Evolutionary conservation across 2,888 invertebrate genomes (phyloP).

Genomic region (Drepanosiphum platanoidis): DNA sequence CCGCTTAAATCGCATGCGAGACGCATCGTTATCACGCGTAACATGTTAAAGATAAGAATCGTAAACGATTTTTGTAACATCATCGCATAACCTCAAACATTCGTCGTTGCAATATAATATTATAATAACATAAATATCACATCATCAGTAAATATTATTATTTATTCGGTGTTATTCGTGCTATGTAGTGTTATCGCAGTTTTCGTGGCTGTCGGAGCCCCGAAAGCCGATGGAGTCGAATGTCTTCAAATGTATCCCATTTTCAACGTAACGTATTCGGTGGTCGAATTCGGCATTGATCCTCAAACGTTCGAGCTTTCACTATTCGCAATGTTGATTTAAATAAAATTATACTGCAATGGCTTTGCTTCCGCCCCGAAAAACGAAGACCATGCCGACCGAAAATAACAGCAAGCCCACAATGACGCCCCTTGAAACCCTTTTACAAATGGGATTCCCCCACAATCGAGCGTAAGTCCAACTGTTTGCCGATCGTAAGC

Average conservation of each 20-base stretch:
- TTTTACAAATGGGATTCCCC: constrained; percentile 89
- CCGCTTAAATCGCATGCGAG: constrained; percentile 1
- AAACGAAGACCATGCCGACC: constrained; percentile 76
- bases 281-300: neutral
- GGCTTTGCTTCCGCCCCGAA: constrained; percentile 73
- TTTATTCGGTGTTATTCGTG: too few species aligned
- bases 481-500: neutral
- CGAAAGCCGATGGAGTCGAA: neutral
- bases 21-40: constrained; percentile 3
- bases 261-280: neutral
- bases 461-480: constrained; percentile 85
- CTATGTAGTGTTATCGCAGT: constrained; percentile 24
- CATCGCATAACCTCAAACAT: constrained; percentile 44
- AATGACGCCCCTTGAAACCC: constrained; percentile 80
- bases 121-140: neutral
- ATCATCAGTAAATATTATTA: too few species aligned
- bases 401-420: constrained; percentile 79
- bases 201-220: constrained; percentile 24
- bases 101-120: neutral
- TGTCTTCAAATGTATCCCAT: too few species aligned
- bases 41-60: constrained; percentile 20
- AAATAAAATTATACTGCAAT: constrained; percentile 30
- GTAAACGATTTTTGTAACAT: constrained; percentile 47
- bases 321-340: neutral
- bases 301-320: neutral